Base-by-base conservation (phyloP, 2,797 vertebrate genomes). In the Thaleichthys pacificus region DNA sequence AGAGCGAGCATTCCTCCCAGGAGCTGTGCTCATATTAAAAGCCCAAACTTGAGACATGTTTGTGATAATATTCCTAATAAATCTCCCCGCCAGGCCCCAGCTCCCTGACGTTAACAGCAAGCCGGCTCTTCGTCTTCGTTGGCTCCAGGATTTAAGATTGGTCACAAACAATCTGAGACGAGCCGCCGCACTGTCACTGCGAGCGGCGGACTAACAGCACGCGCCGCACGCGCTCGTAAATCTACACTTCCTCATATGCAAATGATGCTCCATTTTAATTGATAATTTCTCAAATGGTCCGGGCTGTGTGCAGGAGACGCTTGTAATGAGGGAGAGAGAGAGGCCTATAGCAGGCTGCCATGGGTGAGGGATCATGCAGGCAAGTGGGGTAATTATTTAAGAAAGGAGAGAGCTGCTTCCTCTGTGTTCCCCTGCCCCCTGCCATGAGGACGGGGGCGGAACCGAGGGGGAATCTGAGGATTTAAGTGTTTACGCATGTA, bases 11-110 rank as follows among this genome's bases (percentile, higher is more conserved):
- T 95, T 94, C 92, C 93, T 94, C 90, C 84, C 89, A 92, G 93
- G 89, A 95, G 91, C 88, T 92, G 91, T 88, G 91, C 92, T 93
- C 93, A 93, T 95, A 94, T 96, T 96, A 96, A 97, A 96, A 95
- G 93, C 92, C 92, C 90, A 94, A 93, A 94, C 92, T 93, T 94
- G 93, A 96, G 93, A 94, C 92, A 93, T 94, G 93, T 95, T 96
- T 96, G 94, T 95, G 95, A 96, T 95, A 95, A 94, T 93, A 93
- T 95, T 95, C 91, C 93, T 94, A 95, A 95, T 94, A 94, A 93
- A 94, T 92, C 93, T 94, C 74, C 68, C 89, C 87, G 88, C 89
- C 89, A 89, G 91, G 91, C 91, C 92, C 94, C 91, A 91, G 93
- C 93, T 92, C 94, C 92, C 93, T 94, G 94, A 95, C 94, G 94